Conservation (phyloP, 2,797 vertebrate species). For the Megalops cyprinoides region DNA sequence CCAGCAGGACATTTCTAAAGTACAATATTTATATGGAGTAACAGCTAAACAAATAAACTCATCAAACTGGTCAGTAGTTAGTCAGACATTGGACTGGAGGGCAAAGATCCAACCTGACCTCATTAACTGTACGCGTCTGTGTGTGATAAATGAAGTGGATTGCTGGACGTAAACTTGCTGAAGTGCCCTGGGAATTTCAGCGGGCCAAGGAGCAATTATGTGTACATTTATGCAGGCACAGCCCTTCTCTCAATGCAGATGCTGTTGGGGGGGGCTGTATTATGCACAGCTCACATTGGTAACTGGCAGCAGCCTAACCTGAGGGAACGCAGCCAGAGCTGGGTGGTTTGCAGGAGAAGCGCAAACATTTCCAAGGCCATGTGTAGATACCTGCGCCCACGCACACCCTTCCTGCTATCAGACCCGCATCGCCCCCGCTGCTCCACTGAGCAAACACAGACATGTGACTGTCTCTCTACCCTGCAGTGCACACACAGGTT, state of each 20-base stretch:
- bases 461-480: not conserved
- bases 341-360: constrained; percentile 22
- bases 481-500: not conserved
- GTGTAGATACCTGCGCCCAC: constrained; percentile 24
- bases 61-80: not conserved
- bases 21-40: not conserved
- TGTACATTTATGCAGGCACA: not conserved
- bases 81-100: not conserved
- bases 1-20: constrained; percentile 1
- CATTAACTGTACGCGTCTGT: too few species aligned
- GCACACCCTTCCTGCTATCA: constrained; percentile 23
- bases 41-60: not conserved
- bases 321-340: constrained; percentile 19
- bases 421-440: constrained; percentile 8
- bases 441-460: constrained; percentile 13
- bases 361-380: constrained; percentile 25
- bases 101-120: not conserved
- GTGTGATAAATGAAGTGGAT: not conserved
- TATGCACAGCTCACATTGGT: not conserved
- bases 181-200: not conserved
- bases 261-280: not conserved
- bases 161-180: not conserved
- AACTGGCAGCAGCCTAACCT: constrained; percentile 17
- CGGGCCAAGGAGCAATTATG: not conserved
- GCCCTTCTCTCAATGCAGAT: not conserved